These are phyloP conservation scores for Dissostichus mawsoni DNA, from an alignment of 2,113 vertebrate species.

Conservation along the genomic window DNA sequence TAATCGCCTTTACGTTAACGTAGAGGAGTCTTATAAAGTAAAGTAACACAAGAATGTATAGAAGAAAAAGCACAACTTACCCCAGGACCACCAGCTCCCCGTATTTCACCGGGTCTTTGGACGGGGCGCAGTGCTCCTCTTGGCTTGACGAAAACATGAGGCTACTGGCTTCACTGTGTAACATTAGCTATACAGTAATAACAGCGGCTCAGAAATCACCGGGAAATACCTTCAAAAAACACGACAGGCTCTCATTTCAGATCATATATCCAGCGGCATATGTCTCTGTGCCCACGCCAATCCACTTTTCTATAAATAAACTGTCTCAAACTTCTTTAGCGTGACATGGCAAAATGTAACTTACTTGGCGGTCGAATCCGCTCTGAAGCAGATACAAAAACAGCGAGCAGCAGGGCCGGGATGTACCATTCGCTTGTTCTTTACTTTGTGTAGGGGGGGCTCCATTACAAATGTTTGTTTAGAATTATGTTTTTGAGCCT, in stretches of 20 bases:
- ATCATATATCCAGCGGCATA: constrained; percentile 19
- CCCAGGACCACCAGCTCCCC: constrained; percentile 95
- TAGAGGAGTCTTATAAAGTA: background rate
- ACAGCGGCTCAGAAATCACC: constrained; percentile 49
- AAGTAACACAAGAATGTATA: background rate
- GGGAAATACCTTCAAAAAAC: constrained; percentile 62
- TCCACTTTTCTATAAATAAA: constrained; percentile 35
- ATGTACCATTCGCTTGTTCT: constrained; percentile 76
- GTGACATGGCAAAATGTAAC: constrained; percentile 70
- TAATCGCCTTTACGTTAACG: background rate
- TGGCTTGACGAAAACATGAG: constrained; percentile 94
- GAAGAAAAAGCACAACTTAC: constrained; percentile 82
- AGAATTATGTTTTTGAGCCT: background rate
- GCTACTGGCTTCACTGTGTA: constrained; percentile 70
- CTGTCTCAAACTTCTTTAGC: constrained; percentile 66
- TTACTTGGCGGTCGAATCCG: constrained; percentile 79
- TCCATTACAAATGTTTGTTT: background rate
- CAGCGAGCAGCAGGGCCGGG: constrained; percentile 80
- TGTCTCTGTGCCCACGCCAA: background rate
- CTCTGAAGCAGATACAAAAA: constrained; percentile 81
- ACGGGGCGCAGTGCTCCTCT: constrained; percentile 92
- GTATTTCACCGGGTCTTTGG: constrained; percentile 95
- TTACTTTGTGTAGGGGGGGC: constrained; percentile 71
- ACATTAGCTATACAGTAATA: constrained; percentile 65
- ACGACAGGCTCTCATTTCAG: constrained; percentile 63